These are phyloP conservation scores for Julus scandinavius DNA, from an alignment of 2,888 invertebrate species.

Conservation along the genomic window DNA sequence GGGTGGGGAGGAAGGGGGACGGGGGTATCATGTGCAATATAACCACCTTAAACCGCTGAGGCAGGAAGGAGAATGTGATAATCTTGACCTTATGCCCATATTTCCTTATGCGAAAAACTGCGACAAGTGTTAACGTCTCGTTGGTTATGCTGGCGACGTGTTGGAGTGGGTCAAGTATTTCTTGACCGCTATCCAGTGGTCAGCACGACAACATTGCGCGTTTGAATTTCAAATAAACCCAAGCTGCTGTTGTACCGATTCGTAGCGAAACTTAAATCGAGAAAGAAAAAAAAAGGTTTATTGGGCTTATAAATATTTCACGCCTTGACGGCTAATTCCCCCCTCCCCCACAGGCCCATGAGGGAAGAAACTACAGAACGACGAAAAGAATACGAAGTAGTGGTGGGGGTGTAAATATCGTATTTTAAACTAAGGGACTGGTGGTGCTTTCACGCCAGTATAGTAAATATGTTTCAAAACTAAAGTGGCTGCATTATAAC, in stretches of 20 bases:
- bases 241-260: background rate
- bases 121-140: background rate
- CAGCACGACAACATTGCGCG: background rate
- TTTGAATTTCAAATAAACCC: slow-evolving; percentile 3
- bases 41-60: background rate
- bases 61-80: no score
- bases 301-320: slow-evolving; percentile 16
- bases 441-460: background rate
- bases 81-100: background rate
- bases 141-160: background rate
- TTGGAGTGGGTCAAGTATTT: background rate
- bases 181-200: background rate
- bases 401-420: background rate
- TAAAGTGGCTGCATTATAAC: background rate
- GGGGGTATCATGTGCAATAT: no score
- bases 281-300: background rate
- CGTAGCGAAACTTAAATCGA: background rate
- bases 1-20: no score
- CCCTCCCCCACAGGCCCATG: background rate
- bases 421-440: background rate
- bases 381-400: background rate
- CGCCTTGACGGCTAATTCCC: background rate
- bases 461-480: background rate
- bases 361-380: background rate
- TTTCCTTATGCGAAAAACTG: background rate